Base-by-base conservation (phyloP, 2,113 vertebrate genomes). In the Lepus timidus region DNA sequence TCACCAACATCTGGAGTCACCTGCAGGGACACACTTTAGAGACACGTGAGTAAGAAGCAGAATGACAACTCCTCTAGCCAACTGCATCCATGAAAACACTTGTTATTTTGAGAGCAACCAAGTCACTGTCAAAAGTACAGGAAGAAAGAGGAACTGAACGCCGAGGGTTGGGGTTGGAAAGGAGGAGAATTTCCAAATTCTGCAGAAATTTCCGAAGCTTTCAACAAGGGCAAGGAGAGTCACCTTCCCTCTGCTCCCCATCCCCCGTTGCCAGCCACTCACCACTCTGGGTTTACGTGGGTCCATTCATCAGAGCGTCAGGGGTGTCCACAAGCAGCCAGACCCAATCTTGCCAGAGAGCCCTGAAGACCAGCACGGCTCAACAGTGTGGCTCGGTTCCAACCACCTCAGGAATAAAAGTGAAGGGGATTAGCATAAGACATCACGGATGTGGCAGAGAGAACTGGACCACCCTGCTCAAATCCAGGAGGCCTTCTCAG, bases 291-390 rank as follows among this genome's bases (percentile, higher is more conserved):
- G 91, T 93, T 96, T 91, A 78, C 91, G 86, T n/a, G 91, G 82
- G 29, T 58, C 97, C 95, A 86, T 97, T 97, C 97, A 97, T 98
- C 97, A 97, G 86, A 92, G 71, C 91, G 74, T 95, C 96, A 95
- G 92, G 97, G 97, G 96, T 31, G 11, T 79, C 14, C 91, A 78
- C 73, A 83, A 95, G 89, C 88, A 62, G 76, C 51, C 90, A 89
- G 88, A 96, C 96, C 91, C 91, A 93, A 94, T 97, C 93, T 91
- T 92, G 64, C 90, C 91, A 90, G 71, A 55, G 67, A 76, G 12
- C 39, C 62, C 36, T 85, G 33, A 93, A 94, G 94, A 65, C 55
- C 29, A 51, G n/a, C 75, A 55, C 55, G 4, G 61, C 52, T 86
- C 52, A 51, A 92, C 79, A 82, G 86, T 44, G 36, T 80, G 79